Conservation (phyloP, 2,888 invertebrate genomes). For the Clepsis dumicolana region DNA sequence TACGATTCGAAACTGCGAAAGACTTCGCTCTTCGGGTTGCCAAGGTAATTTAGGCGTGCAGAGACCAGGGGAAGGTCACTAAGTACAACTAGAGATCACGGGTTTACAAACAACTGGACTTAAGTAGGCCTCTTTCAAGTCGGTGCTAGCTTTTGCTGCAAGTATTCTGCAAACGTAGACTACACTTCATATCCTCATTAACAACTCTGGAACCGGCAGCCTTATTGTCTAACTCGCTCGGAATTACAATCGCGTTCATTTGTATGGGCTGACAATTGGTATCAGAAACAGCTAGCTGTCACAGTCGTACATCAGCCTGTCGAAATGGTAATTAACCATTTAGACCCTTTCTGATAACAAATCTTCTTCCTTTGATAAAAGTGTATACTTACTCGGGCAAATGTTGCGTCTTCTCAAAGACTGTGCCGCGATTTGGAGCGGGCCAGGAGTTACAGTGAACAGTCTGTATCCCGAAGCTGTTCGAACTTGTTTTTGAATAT, state of each 20-base stretch:
- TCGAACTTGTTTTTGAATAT: no score
- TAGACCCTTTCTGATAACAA: conserved; percentile 96
- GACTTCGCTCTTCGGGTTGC: conserved; percentile 79
- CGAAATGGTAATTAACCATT: conserved; percentile 95
- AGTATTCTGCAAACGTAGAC: conserved; percentile 89
- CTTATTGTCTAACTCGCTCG: conserved; percentile 88
- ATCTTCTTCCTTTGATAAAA: conserved; percentile 91
- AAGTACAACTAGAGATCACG: conserved; percentile 82
- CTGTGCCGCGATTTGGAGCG: conserved; percentile 87
- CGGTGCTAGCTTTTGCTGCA: conserved; percentile 91
- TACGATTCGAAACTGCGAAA: conserved; percentile 66
- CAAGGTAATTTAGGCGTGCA: conserved; percentile 83
- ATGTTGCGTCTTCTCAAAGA: conserved; percentile 92
- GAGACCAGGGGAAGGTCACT: conserved; percentile 64
- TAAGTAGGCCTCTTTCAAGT: conserved; percentile 90
- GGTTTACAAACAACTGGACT: conserved; percentile 89
- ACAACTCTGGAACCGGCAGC: conserved; percentile 93
- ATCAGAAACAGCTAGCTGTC: no score
- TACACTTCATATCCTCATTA: conserved; percentile 91
- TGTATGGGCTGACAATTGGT: no score
- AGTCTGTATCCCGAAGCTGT: conserved; percentile 94
- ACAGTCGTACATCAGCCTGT: conserved; percentile 93
- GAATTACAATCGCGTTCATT: no score
- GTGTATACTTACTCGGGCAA: conserved; percentile 90
- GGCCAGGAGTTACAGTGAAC: conserved; percentile 90